Evolutionary conservation across 2,888 invertebrate species (phyloP), one percentile per base, ranked within the genome.

Genomic region (Phorcus lineatus): DNA sequence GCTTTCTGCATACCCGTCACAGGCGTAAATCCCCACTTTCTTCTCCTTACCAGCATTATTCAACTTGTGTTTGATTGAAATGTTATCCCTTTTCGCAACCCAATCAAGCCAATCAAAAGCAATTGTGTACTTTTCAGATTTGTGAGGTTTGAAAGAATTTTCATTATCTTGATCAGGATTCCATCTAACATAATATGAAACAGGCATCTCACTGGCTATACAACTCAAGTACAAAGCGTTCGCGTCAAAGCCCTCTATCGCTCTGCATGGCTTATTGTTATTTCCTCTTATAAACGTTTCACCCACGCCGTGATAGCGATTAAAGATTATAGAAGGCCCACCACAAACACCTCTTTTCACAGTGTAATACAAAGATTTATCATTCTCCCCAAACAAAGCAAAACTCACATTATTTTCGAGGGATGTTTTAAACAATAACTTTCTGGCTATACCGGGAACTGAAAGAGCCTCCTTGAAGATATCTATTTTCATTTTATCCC

Each of bases 231-330:
- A 82, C 7, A 82, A 36, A 4, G 52, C 76, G 36, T 83, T 82
- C 4, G 81, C 82, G 76, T 81, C 81, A 66, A 57, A 82, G 24
- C 81, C 82, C 4, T 83, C 76, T 17, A 81, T 78, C n/a, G 31
- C 19, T 53, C 70, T n/a, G 28, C 79, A 78, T n/a, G 9, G 7
- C 17, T 74, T 74, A 16, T 16, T 57, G 7, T 6, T 17, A 19
- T 54, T 54, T n/a, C 54, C 54, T 54, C 54, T 54, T 6, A 54
- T 54, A 19, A 54, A 19, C 3, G 54, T 54, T 19, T 19, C n/a
- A 3, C 19, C 19, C 2, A 19, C 54, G 4, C 19, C 19, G 54
- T 54, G 54, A 19, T n/a, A 54, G n/a, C 54, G 17, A 7, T 36
- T 36, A 7, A 36, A 36, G 13, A 54, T 54, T 4, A 36, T 36